phyloP scores from a whole-genome alignment of 2,797 vertebrate genomes.

The Petrocephalus schoutedeni region DNA sequence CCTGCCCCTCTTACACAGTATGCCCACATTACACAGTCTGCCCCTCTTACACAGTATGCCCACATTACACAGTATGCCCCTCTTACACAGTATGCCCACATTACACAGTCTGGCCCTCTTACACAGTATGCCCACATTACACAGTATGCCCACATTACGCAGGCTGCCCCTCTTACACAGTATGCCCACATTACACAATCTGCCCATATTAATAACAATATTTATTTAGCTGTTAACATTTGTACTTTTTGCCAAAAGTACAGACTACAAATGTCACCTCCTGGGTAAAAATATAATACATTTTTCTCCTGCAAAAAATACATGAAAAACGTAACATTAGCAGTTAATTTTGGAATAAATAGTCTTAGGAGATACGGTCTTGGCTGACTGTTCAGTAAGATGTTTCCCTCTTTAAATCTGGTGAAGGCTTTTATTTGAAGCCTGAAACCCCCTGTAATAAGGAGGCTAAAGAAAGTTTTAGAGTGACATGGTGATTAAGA shows the following conservation, averaged over 20 bases:
- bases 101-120: not conserved
- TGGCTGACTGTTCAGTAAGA: constrained; percentile 22
- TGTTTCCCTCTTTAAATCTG: constrained; percentile 59
- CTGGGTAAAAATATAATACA: not conserved
- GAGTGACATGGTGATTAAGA: constrained; percentile 96
- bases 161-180: not conserved
- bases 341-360: not conserved
- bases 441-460: constrained; percentile 76
- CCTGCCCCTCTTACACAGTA: not conserved
- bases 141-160: not conserved
- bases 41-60: not conserved
- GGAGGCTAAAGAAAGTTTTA: constrained; percentile 84
- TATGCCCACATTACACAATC: not conserved
- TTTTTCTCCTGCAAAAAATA: not conserved
- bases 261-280: no score
- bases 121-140: not conserved
- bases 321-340: not conserved
- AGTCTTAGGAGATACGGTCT: not conserved
- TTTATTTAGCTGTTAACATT: not conserved
- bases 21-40: not conserved
- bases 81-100: not conserved
- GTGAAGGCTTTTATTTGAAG: constrained; percentile 78
- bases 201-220: not conserved
- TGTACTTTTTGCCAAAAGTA: not conserved
- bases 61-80: no score